Conservation (phyloP, 2,888 invertebrate genomes). For the Nemotelus pantherinus region DNA sequence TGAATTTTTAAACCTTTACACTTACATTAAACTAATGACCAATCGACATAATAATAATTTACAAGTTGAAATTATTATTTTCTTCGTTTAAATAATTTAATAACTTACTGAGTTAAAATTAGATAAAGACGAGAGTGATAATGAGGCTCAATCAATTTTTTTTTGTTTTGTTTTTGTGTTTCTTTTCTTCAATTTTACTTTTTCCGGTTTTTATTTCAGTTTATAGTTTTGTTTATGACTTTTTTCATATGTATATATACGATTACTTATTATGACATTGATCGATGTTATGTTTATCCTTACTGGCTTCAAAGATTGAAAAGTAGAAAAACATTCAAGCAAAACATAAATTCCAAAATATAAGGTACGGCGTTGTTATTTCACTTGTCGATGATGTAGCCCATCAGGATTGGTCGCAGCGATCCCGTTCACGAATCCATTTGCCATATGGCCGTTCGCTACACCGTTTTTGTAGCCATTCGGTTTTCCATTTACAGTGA, state of each 20-base stretch:
- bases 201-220: not conserved
- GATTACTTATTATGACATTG: not conserved
- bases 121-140: conserved; percentile 15
- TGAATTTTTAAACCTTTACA: conserved; percentile 1
- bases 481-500: conserved; percentile 54
- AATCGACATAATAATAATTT: conserved; percentile 11
- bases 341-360: conserved; percentile 50
- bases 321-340: conserved; percentile 50
- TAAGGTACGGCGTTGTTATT: conserved; percentile 60
- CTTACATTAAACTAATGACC: conserved; percentile 13
- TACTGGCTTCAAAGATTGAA: conserved; percentile 32
- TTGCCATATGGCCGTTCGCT: conserved; percentile 56
- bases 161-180: conserved; percentile 24
- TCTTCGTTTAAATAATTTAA: conserved; percentile 28
- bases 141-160: conserved; percentile 18
- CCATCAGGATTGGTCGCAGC: conserved; percentile 60
- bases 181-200: conserved; percentile 11
- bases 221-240: conserved; percentile 7
- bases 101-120: conserved; percentile 27
- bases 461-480: conserved; percentile 57
- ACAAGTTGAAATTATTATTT: not conserved
- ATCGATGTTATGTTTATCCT: conserved; percentile 6
- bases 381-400: conserved; percentile 64
- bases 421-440: conserved; percentile 53
- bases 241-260: conserved; percentile 15